phyloP scores from a whole-genome alignment of 2,113 vertebrate species.

The Bufo gargarizans region DNA sequence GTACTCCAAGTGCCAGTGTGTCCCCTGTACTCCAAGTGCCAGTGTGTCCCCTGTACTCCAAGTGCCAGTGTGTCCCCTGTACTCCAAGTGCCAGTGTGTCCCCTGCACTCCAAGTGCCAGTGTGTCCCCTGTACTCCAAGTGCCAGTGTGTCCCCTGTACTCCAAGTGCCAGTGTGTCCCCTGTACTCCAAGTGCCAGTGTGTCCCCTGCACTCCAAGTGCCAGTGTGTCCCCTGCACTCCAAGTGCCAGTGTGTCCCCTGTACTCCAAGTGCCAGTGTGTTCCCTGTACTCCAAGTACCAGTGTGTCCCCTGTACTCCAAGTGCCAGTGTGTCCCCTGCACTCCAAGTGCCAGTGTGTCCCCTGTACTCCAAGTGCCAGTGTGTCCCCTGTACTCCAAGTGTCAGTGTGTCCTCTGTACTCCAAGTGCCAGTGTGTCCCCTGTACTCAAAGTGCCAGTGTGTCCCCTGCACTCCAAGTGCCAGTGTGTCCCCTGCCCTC shows the following conservation, averaged over 20 bases:
- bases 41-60: neutral
- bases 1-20: neutral
- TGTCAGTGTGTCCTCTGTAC: neutral
- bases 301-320: neutral
- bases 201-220: neutral
- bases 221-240: neutral
- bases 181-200: neutral
- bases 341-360: neutral
- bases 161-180: neutral
- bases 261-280: neutral
- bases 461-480: neutral
- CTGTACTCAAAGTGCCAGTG: neutral
- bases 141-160: neutral
- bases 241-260: neutral
- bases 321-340: neutral
- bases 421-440: neutral
- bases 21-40: neutral
- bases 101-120: no score
- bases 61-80: neutral
- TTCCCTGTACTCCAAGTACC: neutral
- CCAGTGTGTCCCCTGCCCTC: neutral
- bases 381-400: neutral
- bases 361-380: neutral
- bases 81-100: neutral
- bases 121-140: neutral